Evolutionary conservation across 2,888 invertebrate genomes (phyloP).

Genomic region (Chaetogeoica ovagalla): DNA sequence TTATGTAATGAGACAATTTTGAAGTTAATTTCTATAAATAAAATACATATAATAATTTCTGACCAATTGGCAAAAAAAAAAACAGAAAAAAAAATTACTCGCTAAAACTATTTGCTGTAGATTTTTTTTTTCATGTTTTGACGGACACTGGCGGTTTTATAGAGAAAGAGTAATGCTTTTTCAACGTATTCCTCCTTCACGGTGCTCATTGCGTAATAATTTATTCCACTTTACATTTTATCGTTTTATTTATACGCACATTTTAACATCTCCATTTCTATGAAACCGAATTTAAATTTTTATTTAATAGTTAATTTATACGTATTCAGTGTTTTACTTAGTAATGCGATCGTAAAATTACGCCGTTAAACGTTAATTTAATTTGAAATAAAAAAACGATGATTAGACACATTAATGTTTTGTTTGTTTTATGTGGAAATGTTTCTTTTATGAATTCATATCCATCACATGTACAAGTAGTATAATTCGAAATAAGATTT

Average conservation of each 20-base stretch:
- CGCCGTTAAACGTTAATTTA: neutral
- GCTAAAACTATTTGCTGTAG: too few species aligned
- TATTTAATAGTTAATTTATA: neutral
- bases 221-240: neutral
- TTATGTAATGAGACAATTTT: too few species aligned
- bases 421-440: neutral
- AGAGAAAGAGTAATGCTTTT: neutral
- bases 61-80: neutral
- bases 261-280: neutral
- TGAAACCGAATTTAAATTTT: neutral
- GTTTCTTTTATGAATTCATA: neutral
- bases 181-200: neutral
- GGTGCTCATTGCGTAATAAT: neutral
- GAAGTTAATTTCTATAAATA: too few species aligned
- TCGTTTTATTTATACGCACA: neutral
- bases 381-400: neutral
- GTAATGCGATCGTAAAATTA: neutral
- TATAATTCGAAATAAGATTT: neutral
- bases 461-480: neutral
- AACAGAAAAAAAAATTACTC: neutral
- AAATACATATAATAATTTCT: neutral
- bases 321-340: neutral
- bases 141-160: neutral
- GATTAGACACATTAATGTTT: neutral
- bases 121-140: neutral